Evolutionary conservation across 2,113 vertebrate genomes (phyloP), one percentile per base, ranked within the genome.

Genomic region (Eonycteris spelaea): DNA sequence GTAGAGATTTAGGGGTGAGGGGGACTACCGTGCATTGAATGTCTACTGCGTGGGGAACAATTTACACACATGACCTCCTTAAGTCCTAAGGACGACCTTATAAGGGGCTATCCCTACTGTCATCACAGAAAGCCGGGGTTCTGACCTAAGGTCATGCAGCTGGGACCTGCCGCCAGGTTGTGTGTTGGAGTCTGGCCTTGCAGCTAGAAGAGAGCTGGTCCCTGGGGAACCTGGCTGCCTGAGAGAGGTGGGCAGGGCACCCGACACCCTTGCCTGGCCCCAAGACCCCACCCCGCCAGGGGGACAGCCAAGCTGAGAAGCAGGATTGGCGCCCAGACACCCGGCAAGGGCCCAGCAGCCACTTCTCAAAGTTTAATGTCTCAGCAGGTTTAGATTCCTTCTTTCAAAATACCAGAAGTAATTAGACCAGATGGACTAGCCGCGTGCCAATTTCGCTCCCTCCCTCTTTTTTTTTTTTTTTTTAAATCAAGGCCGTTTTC

Each of bases 351-450:
- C 82, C 92, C 18, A 10, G 73, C 59, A 96, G 91, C 94, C 95
- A 91, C 96, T 94, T 97, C 83, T 95, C 96, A 8, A 95, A 98
- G 16, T 97, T 98, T 80, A 95, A 90, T 68, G 97, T 97, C 91
- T 97, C 97, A 93, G 83, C 96, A 98, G 98, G 97, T 98, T 98
- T 97, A 51, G 48, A 93, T 70, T 79, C 90, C 97, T 94, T 67
- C 86, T 93, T 98, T 96, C 89, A 98, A 97, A 98, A 98, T 89
- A 98, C 90, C 96, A 98, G 97, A 93, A 98, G 96, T 97, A 97
- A 98, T 97, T 94, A 96, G 98, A 90, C 93, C 98, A 98, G 98
- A 98, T 98, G 98, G 98, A 97, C 92, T 38, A 83, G 94, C 87
- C 90, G 35, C 38, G 15, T 96, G 98, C 96, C 98, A 98, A 96